phyloP scores from a whole-genome alignment of 2,797 vertebrate species.

The Sebastes minor region DNA sequence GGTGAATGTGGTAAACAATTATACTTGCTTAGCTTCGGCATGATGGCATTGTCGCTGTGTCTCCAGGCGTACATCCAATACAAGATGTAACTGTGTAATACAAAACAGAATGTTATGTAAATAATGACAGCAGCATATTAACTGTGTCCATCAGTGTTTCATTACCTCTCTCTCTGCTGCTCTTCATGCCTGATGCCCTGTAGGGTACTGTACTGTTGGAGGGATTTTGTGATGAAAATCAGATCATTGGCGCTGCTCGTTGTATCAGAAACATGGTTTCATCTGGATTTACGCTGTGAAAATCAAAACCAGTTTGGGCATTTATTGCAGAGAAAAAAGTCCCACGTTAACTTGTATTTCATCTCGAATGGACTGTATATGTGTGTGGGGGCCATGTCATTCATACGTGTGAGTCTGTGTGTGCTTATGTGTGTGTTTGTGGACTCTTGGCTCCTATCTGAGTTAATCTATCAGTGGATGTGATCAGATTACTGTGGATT shows the following conservation, averaged over 20 bases:
- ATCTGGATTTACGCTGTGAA: slow-evolving; percentile 15
- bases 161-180: not conserved
- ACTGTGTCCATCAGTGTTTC: not conserved
- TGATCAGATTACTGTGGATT: slow-evolving; percentile 75
- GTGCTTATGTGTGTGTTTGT: not conserved
- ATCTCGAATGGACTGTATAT: not conserved
- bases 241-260: not conserved
- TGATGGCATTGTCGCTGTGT: not conserved
- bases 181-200: not conserved
- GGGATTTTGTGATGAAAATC: slow-evolving; percentile 28
- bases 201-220: not conserved
- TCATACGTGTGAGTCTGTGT: not conserved
- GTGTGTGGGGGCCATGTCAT: not conserved
- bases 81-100: not conserved
- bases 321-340: not conserved
- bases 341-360: not conserved
- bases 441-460: slow-evolving; percentile 30
- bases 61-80: not conserved
- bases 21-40: not conserved
- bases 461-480: slow-evolving; percentile 68
- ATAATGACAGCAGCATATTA: not conserved
- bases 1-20: not conserved
- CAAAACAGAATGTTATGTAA: not conserved
- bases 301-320: not conserved
- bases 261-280: slow-evolving; percentile 12